Conservation (phyloP, 37 sponge, comb jelly and placozoan genomes). For the Halichondria panicea region DNA sequence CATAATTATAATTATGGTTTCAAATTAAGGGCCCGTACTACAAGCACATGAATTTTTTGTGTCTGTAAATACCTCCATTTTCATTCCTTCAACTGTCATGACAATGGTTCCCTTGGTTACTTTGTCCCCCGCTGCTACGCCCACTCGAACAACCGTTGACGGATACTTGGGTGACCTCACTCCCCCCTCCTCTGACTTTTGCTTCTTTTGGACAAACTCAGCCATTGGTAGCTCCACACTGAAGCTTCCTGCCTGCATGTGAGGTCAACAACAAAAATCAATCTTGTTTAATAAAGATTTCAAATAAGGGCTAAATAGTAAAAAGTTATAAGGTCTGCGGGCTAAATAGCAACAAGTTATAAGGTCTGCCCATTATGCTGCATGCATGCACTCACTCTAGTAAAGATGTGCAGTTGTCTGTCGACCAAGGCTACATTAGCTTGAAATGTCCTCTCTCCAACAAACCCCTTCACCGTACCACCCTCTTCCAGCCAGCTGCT, state of each 20-base stretch:
- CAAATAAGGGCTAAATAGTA: neutral
- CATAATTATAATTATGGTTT: neutral
- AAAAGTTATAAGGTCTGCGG: neutral
- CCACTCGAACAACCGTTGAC: conserved; percentile 67
- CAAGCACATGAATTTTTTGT: neutral
- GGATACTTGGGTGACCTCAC: conserved; percentile 64
- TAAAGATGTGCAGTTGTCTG: conserved; percentile 62
- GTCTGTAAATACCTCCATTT: conserved; percentile 75
- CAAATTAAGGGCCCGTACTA: neutral
- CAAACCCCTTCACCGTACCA: conserved; percentile 20
- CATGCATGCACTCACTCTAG: conserved; percentile 47
- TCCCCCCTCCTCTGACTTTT: conserved; percentile 35
- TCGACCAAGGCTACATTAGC: conserved; percentile 60
- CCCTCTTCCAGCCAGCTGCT: neutral
- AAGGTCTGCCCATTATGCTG: no score
- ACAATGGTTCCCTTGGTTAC: conserved; percentile 65
- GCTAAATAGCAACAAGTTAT: no score
- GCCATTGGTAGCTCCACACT: conserved; percentile 59
- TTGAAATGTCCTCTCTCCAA: conserved; percentile 35
- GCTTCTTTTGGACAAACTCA: conserved; percentile 8
- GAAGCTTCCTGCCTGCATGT: conserved; percentile 38
- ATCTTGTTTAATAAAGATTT: neutral
- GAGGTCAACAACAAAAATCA: neutral
- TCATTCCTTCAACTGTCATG: conserved; percentile 86
- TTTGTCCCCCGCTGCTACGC: conserved; percentile 54